These are phyloP conservation scores for Sialis lutaria DNA, from an alignment of 2,888 invertebrate species.

Conservation along the genomic window DNA sequence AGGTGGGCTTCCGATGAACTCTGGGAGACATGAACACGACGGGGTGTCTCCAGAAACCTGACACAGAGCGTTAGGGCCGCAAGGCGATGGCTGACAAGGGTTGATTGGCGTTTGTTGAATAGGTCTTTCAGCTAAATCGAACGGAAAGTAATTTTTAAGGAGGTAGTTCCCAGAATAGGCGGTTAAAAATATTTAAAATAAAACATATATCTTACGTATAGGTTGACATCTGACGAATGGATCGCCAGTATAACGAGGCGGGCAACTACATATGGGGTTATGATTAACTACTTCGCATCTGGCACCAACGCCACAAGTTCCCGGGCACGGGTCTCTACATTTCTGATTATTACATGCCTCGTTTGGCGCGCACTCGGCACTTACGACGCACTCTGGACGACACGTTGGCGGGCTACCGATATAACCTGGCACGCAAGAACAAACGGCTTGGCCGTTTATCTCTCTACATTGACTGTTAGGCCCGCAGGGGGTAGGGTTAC, in stretches of 20 bases:
- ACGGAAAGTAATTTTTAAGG: slow-evolving; percentile 2
- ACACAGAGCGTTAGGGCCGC: slow-evolving; percentile 51
- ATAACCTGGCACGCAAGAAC: slow-evolving; percentile 28
- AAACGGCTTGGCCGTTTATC: slow-evolving; percentile 28
- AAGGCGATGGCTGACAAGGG: slow-evolving; percentile 48
- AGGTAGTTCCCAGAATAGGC: slow-evolving; percentile 8
- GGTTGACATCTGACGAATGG: slow-evolving; percentile 45
- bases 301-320: slow-evolving; percentile 42
- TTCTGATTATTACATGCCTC: slow-evolving; percentile 33
- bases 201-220: slow-evolving; percentile 23
- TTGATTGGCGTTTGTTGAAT: slow-evolving; percentile 21
- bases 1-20: slow-evolving; percentile 47
- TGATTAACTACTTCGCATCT: slow-evolving; percentile 55
- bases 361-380: slow-evolving; percentile 30
- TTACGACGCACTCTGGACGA: slow-evolving; percentile 30
- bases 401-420: slow-evolving; percentile 32
- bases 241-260: slow-evolving; percentile 48
- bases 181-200: slow-evolving; percentile 10
- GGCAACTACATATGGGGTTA: slow-evolving; percentile 57
- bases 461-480: slow-evolving; percentile 30
- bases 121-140: slow-evolving; percentile 6
- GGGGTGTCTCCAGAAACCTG: slow-evolving; percentile 34
- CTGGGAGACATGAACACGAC: slow-evolving; percentile 42
- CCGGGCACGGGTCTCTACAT: slow-evolving; percentile 33
- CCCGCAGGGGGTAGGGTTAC: slow-evolving; percentile 31